A percentile compares a stretch with the other conserved stretches of the same genome.
Conservation (phyloP, 2,113 vertebrate genomes). For the Tamias sibiricus region DNA sequence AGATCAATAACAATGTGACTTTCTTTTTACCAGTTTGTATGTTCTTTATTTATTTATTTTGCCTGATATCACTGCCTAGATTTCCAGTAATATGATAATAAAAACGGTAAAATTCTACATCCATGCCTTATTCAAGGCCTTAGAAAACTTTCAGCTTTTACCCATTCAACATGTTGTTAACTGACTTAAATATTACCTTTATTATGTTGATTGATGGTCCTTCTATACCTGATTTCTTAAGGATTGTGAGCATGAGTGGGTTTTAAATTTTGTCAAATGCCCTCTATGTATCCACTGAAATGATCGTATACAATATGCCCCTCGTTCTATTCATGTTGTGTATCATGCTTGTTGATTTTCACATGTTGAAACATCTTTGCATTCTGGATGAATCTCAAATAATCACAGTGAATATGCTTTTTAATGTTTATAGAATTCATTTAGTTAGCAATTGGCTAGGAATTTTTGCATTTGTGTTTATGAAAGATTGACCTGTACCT, state of each 20-base stretch:
- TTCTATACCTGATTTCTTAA: not conserved
- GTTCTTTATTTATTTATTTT: not conserved
- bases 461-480: not conserved
- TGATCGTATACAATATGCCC: not conserved
- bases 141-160: not conserved
- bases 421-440: not conserved
- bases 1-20: not conserved
- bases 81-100: too few species aligned
- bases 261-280: not conserved
- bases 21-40: not conserved
- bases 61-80: too few species aligned
- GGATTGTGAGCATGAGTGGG: not conserved
- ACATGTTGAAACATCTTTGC: not conserved
- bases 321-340: not conserved
- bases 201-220: not conserved
- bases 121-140: not conserved
- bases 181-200: not conserved
- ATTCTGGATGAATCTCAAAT: not conserved
- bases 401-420: not conserved
- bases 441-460: not conserved
- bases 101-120: too few species aligned
- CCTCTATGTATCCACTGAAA: not conserved
- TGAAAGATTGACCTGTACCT: not conserved
- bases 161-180: not conserved
- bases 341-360: not conserved